A percentile compares a stretch with the other conserved stretches of the same genome.
Evolutionary conservation across 2,113 vertebrate genomes (phyloP).

Genomic region (Aspidoscelis tigris): DNA sequence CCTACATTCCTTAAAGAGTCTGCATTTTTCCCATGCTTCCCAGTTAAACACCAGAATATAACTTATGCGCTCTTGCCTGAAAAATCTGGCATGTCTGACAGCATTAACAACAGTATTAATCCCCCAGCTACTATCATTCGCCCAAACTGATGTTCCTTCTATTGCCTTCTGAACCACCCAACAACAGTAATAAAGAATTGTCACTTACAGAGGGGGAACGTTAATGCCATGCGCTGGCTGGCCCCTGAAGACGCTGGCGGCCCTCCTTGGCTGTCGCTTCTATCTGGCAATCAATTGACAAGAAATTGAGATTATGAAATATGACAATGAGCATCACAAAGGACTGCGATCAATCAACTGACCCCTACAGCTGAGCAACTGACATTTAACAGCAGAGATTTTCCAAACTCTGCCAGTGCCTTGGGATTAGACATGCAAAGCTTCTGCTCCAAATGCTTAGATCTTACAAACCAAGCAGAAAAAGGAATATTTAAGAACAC

Average conservation of each 20-base stretch:
- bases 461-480: slow-evolving; percentile 26
- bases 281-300: slow-evolving; percentile 78
- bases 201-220: slow-evolving; percentile 76
- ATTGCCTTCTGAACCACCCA: not conserved
- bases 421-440: slow-evolving; percentile 29
- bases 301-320: slow-evolving; percentile 76
- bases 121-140: not conserved
- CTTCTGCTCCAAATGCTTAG: not conserved
- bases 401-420: slow-evolving; percentile 12
- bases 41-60: not conserved
- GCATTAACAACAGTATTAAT: not conserved
- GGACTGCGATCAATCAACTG: slow-evolving; percentile 51
- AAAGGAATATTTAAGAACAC: not conserved
- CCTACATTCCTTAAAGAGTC: too few relatives aligned
- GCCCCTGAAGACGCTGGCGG: slow-evolving; percentile 71
- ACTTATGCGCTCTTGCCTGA: not conserved
- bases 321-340: slow-evolving; percentile 52
- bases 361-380: slow-evolving; percentile 47
- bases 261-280: slow-evolving; percentile 76
- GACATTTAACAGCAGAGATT: not conserved
- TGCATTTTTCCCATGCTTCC: not conserved
- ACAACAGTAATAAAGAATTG: slow-evolving; percentile 61
- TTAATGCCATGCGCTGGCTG: slow-evolving; percentile 76
- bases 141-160: not conserved
- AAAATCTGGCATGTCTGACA: not conserved